These are phyloP conservation scores for Yponomeuta cagnagella DNA, from an alignment of 2,888 invertebrate genomes.

Conservation along the genomic window DNA sequence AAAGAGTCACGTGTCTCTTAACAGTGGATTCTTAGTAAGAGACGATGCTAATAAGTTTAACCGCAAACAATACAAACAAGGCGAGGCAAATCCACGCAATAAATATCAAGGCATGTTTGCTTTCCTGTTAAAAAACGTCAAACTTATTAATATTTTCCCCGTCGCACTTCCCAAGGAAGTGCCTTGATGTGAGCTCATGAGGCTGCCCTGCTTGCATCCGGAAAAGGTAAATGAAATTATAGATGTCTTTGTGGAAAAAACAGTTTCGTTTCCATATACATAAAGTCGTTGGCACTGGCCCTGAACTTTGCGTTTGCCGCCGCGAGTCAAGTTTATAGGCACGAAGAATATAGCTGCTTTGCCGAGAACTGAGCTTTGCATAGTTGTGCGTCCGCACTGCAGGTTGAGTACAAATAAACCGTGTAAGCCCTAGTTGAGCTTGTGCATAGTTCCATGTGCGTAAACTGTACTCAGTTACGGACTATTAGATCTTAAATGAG, in stretches of 20 bases:
- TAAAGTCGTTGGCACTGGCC: not conserved
- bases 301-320: not conserved
- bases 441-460: too few relatives aligned
- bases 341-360: not conserved
- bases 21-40: not conserved
- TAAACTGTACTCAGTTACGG: too few relatives aligned
- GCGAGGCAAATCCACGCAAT: not conserved
- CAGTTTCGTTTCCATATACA: not conserved
- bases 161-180: slow-evolving; percentile 7
- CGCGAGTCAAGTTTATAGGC: not conserved
- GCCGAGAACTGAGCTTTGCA: not conserved
- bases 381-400: too few relatives aligned
- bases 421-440: too few relatives aligned
- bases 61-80: not conserved
- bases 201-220: not conserved
- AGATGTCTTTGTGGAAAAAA: not conserved
- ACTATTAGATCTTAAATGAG: too few relatives aligned
- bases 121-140: slow-evolving; percentile 1
- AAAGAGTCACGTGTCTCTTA: not conserved
- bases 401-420: too few relatives aligned
- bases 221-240: slow-evolving; percentile 4
- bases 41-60: not conserved
- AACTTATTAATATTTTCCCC: not conserved
- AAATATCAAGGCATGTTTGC: not conserved
- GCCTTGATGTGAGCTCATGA: not conserved